These are phyloP conservation scores for Synaphobranchus kaupii DNA, from an alignment of 2,797 vertebrate genomes.

Conservation along the genomic window DNA sequence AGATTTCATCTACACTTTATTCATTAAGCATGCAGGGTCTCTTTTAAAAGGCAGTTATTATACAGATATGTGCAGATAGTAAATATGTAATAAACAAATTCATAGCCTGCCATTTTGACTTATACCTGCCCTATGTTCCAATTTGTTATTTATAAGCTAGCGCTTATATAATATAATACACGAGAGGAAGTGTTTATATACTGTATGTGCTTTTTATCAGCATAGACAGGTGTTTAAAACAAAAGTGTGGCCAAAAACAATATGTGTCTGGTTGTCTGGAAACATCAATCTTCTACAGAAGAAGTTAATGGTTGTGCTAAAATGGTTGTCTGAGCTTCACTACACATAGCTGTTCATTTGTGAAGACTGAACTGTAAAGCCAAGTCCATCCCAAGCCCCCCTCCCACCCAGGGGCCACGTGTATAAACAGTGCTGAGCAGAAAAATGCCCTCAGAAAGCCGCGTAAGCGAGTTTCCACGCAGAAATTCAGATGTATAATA, in stretches of 20 bases:
- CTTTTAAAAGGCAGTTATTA: background rate
- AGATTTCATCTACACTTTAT: background rate
- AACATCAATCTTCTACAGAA: background rate
- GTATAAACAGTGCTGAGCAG: too few species aligned
- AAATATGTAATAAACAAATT: background rate
- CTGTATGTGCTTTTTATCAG: background rate
- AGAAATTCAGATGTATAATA: too few species aligned
- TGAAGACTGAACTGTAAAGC: background rate
- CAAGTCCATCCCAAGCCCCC: background rate
- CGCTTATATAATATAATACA: background rate
- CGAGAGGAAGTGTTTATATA: background rate
- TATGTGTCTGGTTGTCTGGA: background rate
- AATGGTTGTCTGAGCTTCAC: background rate
- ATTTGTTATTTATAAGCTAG: background rate
- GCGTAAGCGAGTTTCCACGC: too few species aligned
- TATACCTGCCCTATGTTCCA: background rate
- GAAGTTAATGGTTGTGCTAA: background rate
- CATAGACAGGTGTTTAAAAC: background rate
- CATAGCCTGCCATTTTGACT: background rate
- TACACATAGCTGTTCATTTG: background rate
- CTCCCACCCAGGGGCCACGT: too few species aligned
- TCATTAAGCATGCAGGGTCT: background rate
- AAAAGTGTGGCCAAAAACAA: background rate
- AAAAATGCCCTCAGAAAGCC: too few species aligned
- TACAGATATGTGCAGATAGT: background rate